These are phyloP conservation scores for Platalea minor DNA, from an alignment of 2,797 vertebrate species.

Conservation along the genomic window DNA sequence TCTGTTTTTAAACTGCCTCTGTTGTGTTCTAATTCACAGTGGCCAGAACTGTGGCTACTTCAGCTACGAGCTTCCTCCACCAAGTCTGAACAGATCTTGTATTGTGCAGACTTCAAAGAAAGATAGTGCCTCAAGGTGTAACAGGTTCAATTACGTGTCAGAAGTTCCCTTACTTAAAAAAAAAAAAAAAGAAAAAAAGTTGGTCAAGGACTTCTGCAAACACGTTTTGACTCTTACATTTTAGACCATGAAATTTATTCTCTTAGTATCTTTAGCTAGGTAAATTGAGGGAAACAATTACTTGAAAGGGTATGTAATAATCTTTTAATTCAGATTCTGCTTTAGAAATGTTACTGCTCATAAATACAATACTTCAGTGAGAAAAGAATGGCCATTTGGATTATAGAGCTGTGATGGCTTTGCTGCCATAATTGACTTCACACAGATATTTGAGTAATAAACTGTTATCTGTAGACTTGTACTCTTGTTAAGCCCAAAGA, in stretches of 20 bases:
- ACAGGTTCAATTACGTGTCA: constrained; percentile 28
- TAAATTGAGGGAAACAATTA: neutral
- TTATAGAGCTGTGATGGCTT: neutral
- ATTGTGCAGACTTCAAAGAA: constrained; percentile 53
- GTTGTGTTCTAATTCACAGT: neutral
- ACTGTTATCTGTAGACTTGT: neutral
- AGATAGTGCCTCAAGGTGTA: neutral
- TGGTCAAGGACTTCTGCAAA: neutral
- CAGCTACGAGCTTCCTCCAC: neutral
- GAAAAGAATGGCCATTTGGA: neutral
- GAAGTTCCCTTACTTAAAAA: neutral
- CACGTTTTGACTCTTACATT: neutral
- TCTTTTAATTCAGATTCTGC: neutral
- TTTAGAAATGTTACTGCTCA: neutral
- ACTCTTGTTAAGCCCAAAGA: neutral
- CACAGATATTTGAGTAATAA: neutral
- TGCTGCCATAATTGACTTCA: neutral
- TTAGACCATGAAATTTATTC: neutral
- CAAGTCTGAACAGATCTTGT: constrained; percentile 33
- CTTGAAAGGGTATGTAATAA: neutral
- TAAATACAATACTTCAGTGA: neutral
- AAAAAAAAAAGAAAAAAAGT: neutral
- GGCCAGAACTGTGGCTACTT: neutral
- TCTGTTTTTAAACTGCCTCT: neutral
- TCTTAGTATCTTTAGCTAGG: neutral